A percentile compares a stretch with the other conserved stretches of the same genome.
phyloP scores from a whole-genome alignment of 2,797 vertebrate species.

The Simalia tracyae region DNA sequence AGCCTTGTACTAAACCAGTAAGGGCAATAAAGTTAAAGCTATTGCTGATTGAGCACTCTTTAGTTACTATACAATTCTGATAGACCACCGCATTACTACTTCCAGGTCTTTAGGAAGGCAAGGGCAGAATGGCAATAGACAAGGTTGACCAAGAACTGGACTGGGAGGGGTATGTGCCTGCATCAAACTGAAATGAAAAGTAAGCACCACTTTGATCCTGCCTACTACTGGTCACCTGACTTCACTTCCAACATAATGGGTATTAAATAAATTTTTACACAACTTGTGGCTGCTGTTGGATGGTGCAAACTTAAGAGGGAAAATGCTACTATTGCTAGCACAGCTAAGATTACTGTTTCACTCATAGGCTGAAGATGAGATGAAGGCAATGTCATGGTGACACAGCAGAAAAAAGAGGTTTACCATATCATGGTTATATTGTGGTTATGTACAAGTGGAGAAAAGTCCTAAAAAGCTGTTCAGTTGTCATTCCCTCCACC shows the following conservation, averaged over 20 bases:
- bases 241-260: background rate
- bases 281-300: background rate
- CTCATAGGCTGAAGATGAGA: background rate
- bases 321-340: background rate
- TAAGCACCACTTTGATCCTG: background rate
- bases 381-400: background rate
- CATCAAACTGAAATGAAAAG: background rate
- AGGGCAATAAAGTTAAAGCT: background rate
- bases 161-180: background rate
- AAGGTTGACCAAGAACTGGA: background rate
- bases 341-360: background rate
- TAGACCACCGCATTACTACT: background rate
- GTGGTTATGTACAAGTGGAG: background rate
- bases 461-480: background rate
- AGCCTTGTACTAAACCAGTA: too few relatives aligned
- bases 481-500: background rate
- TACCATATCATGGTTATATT: background rate
- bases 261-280: background rate
- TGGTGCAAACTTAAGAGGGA: background rate
- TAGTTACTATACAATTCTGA: background rate
- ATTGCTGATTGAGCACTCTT: background rate
- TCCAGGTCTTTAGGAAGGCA: background rate
- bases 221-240: background rate
- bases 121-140: background rate
- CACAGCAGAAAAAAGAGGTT: background rate